Evolutionary conservation across 2,113 vertebrate species (phyloP), one percentile per base, ranked within the genome.

Genomic region (Serinus canaria): DNA sequence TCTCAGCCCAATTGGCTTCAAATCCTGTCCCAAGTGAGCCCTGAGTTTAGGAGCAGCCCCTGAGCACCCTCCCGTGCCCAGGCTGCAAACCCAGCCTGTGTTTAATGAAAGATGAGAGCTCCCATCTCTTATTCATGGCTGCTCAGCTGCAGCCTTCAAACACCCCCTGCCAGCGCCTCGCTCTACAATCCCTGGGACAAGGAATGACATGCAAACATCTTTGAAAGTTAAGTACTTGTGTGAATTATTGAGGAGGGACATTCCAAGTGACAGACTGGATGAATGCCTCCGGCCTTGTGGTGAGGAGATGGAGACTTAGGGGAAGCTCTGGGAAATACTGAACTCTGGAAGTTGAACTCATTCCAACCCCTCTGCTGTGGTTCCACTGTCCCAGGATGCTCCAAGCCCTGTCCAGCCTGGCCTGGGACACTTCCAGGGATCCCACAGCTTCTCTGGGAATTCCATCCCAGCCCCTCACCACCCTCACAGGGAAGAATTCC

Each of bases 171-270:
- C 53, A 90, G 53, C 21, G 44, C 56, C 87, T 69, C 73, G 21
- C 85, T 87, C 94, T 58, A n/a, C 95, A 68, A 93, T 90, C 96
- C 73, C 20, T 91, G 88, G 94, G 97, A 96, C 94, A 95, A 96
- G 96, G 63, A 81, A 76, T 97, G 96, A 86, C 95, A 55, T 60
- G 84, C 76, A 90, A 94, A 96, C 93, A 83, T 91, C 94, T 94
- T 79, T 91, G 92, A 35, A 83, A 97, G 93, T 96, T 91, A 96
- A 96, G 95, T 90, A 83, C 96, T 95, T 85, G 80, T 84, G 82
- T 97, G 94, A 97, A 97, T 97, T 95, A 97, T 97, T 96, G 64
- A 97, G 86, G 82, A 80, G 94, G 85, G 89, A 91, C 95, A 87
- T 89, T 95, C 83, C 55, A 24, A 88, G 78, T 69, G 92, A 88